A percentile compares a stretch with the other conserved stretches of the same genome.
Conservation (phyloP, 2,888 invertebrate species). For the Phania funesta region DNA sequence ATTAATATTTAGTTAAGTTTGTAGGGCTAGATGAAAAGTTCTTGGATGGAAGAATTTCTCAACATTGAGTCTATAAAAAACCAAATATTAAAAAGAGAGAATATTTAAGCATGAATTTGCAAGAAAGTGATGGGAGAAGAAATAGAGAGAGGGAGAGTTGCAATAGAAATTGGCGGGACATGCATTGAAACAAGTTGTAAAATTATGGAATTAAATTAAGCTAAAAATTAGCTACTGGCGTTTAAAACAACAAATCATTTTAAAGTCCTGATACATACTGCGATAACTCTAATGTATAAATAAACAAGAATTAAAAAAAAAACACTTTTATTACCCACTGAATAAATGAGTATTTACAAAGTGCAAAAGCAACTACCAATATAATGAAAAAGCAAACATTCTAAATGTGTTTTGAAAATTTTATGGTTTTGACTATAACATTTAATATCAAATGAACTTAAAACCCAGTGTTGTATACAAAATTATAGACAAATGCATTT, state of each 20-base stretch:
- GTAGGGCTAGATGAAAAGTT: no score
- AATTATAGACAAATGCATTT: slow-evolving; percentile 1
- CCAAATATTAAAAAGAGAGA: no score
- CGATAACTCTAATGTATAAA: slow-evolving; percentile 8
- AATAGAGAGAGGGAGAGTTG: no score
- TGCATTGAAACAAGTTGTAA: no score
- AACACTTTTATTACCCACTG: background rate
- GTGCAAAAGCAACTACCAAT: background rate
- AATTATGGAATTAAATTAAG: no score
- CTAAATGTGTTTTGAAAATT: slow-evolving; percentile 30
- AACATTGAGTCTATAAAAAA: no score
- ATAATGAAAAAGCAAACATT: slow-evolving; percentile 15
- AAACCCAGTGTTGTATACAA: slow-evolving; percentile 24
- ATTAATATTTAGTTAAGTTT: no score
- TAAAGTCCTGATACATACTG: background rate
- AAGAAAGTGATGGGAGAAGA: no score
- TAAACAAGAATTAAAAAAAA: background rate
- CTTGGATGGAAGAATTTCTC: no score
- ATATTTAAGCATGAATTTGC: no score
- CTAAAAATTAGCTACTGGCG: no score
- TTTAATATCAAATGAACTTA: slow-evolving; percentile 40
- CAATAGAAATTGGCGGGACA: no score
- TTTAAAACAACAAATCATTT: background rate
- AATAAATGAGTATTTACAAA: slow-evolving; percentile 27
- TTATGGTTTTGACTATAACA: slow-evolving; percentile 29